Evolutionary conservation across 2,888 invertebrate species (phyloP).

Genomic region (Tuta absoluta): DNA sequence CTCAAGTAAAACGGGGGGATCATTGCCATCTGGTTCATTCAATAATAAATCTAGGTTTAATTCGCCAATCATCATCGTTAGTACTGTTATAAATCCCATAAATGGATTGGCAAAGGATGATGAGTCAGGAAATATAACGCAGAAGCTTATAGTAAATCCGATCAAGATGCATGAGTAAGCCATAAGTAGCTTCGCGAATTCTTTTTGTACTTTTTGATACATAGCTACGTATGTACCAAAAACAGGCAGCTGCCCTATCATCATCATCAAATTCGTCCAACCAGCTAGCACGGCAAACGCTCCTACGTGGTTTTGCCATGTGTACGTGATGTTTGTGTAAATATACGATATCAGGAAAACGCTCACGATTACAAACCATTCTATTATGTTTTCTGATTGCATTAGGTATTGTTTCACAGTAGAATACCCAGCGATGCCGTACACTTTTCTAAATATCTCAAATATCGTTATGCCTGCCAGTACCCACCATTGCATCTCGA

Average conservation of each 20-base stretch:
- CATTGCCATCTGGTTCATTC: slow-evolving; percentile 88
- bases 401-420: slow-evolving; percentile 90
- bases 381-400: slow-evolving; percentile 92
- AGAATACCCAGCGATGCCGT: slow-evolving; percentile 90
- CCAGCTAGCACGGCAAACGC: slow-evolving; percentile 92
- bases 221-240: slow-evolving; percentile 95
- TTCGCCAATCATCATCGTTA: slow-evolving; percentile 95
- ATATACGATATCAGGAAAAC: slow-evolving; percentile 92
- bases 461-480: slow-evolving; percentile 89
- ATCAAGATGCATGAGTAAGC: slow-evolving; percentile 92
- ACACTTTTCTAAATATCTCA: slow-evolving; percentile 90
- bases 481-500: slow-evolving; percentile 92
- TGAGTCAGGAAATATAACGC: slow-evolving; percentile 92
- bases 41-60: slow-evolving; percentile 88
- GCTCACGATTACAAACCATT: slow-evolving; percentile 92
- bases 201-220: slow-evolving; percentile 93
- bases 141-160: slow-evolving; percentile 93
- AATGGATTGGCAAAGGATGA: slow-evolving; percentile 92
- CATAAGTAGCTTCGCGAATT: slow-evolving; percentile 92
- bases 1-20: slow-evolving; percentile 88
- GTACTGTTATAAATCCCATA: slow-evolving; percentile 90
- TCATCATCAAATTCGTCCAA: slow-evolving; percentile 95
- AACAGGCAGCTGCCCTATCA: slow-evolving; percentile 93
- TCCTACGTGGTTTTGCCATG: slow-evolving; percentile 93
- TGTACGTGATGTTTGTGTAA: slow-evolving; percentile 87